Base-by-base conservation (phyloP, 2,888 invertebrate genomes). In the Callimorpha dominula region DNA sequence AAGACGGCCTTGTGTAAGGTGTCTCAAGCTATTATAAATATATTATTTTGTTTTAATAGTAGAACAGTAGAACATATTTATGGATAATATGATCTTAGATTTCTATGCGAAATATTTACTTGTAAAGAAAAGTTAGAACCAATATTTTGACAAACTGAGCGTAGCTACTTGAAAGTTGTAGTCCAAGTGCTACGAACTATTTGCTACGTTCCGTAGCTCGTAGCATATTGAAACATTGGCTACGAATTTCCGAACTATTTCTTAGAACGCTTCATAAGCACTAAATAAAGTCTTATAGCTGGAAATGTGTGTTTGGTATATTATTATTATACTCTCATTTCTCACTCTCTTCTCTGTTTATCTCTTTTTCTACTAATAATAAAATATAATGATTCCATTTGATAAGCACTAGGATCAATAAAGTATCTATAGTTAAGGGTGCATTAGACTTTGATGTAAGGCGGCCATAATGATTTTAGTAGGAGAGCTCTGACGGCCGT, bases 131-230 rank as follows among this genome's bases (percentile, higher is more conserved):
- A 49, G 57, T 8, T 40, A 57, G 67, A 17, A 73, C 66, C 67
- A 71, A 63, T 63, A 71, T 71, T 69, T 71, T 63, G 73, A 69
- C 72, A 81, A 81, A 80, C 76, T 76, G 68, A 70, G 71, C 72
- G 71, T 73, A 64, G 60, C 65, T 70, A 75, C 65, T 81, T 77
- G 64, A 72, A 64, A 75, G 79, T 81, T 75, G 6, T 31, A 46
- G 50, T 63, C 70, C 31, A 50, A 52, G n/a, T 15, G 80, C 75
- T 79, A 79, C 78, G 31, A 78, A 79, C 52, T 71, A 79, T 66
- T 46, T 71, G 75, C 83, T 83, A 83, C 81, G 79, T 42, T 4
- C 54, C 74, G 71, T 73, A 79, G 75, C 74, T 72, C 72, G 73
- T 78, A 77, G 79, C 75, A 57, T n/a, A 17, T 69, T 42, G 68